Evolutionary conservation across 2,797 vertebrate species (phyloP), one percentile per base, ranked within the genome.

Genomic region (Betta splendens): DNA sequence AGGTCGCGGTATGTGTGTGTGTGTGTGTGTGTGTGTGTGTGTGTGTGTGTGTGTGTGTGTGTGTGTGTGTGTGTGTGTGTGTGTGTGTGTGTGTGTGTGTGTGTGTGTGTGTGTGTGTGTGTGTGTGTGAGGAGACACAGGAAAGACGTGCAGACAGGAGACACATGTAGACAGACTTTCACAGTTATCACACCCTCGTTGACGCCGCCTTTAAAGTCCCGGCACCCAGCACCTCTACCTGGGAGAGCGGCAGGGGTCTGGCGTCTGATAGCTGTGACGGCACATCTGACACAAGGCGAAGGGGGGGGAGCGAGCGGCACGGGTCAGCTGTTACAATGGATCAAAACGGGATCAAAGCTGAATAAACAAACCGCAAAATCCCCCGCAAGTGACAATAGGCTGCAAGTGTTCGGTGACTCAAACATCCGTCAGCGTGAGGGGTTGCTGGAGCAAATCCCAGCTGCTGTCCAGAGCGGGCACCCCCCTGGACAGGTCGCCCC

Each of bases 111-210:
- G 37, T 35, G 55, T 56, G 52, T 54, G 16, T 39, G 57, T 28
- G 63, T n/a, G 61, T 64, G 73, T 80, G 68, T 37, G 35, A 72
- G 76, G 59, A 54, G 64, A 59, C 71, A 64, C 50, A 51, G 76
- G 54, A 81, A 81, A 83, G 80, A 84, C 17, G 48, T 80, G 76
- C 71, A 79, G 82, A 85, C 81, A 81, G 78, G 67, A 87, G 86
- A 89, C 83, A 85, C 81, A 66, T 85, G 83, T 86, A 87, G 86
- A 86, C 87, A 90, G 84, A 87, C 83, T 81, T 82, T 85, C 87
- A 75, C 78, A 85, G 81, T 74, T 79, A 86, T 86, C 84, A 87
- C 83, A 80, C 73, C 64, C 74, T 82, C 76, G 81, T 80, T 84
- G 86, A 87, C 36, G 60, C 18, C 32, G 40, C 56, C 62, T 67